These are phyloP conservation scores for Plectrocnemia conspersa DNA, from an alignment of 1,140 invertebrate species.

Conservation along the genomic window DNA sequence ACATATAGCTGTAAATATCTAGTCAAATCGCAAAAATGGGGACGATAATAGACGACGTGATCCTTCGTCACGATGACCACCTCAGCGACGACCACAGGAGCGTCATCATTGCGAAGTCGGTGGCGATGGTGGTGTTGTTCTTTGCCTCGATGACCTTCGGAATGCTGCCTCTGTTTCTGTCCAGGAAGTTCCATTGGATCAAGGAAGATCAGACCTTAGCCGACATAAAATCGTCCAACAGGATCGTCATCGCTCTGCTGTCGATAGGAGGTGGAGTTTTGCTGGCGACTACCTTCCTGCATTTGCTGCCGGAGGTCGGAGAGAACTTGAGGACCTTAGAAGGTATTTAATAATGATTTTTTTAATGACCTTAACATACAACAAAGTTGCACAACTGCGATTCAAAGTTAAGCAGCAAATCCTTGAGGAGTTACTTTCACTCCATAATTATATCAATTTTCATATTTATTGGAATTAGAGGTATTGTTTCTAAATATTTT, in stretches of 20 bases:
- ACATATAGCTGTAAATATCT: no score
- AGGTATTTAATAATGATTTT: no score
- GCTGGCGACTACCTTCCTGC: constrained; percentile 83
- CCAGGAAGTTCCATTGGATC: constrained; percentile 59
- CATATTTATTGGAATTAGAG: no score
- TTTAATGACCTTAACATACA: no score
- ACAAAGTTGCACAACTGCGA: no score
- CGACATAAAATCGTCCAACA: constrained; percentile 47
- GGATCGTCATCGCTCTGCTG: constrained; percentile 53
- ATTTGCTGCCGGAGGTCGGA: constrained; percentile 83
- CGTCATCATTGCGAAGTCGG: constrained; percentile 60
- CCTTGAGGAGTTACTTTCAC: no score
- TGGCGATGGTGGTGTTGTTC: constrained; percentile 70
- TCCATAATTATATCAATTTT: no score
- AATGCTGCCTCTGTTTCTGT: constrained; percentile 61
- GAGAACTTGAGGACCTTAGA: constrained; percentile 61
- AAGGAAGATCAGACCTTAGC: constrained; percentile 37
- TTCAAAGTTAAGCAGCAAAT: no score
- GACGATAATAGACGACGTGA: not conserved
- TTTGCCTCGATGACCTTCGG: constrained; percentile 67
- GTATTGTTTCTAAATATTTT: no score
- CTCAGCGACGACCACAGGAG: constrained; percentile 42
- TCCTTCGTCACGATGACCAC: constrained; percentile 28
- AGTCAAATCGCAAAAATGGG: constrained; percentile 1
- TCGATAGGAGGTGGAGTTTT: constrained; percentile 90